Percentiles rank a stretch among this genome's conserved stretches.
These are phyloP conservation scores for Hypocryptadius cinnamomeus DNA, from an alignment of 2,113 vertebrate genomes.

Conservation along the genomic window DNA sequence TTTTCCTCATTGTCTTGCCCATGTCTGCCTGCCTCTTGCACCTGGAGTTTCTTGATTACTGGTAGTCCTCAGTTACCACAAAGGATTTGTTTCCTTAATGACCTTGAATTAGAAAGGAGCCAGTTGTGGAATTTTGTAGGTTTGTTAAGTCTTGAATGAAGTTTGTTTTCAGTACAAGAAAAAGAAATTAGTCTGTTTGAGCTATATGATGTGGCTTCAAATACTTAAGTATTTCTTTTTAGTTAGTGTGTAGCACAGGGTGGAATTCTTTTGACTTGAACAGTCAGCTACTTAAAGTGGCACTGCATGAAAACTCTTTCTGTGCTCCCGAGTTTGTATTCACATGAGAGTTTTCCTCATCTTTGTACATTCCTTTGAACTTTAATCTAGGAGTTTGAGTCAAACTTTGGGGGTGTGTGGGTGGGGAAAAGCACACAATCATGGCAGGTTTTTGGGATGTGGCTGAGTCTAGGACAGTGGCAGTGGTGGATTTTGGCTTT, in stretches of 20 bases:
- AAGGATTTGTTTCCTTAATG: background rate
- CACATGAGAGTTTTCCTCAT: background rate
- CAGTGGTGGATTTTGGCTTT: background rate
- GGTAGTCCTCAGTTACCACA: background rate
- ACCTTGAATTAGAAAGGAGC: background rate
- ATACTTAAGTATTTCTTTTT: background rate
- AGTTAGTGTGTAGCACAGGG: background rate
- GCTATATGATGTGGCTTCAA: background rate
- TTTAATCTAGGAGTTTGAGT: background rate
- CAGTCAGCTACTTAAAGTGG: background rate
- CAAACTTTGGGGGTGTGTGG: background rate
- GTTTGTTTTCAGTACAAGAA: background rate
- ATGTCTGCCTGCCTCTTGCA: background rate
- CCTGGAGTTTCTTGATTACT: background rate
- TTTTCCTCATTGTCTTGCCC: background rate
- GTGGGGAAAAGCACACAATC: background rate
- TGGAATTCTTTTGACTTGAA: background rate
- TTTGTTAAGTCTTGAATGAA: background rate
- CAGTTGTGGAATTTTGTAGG: background rate
- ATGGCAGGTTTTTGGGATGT: background rate
- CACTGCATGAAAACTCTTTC: background rate
- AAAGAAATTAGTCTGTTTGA: background rate
- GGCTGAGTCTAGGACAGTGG: background rate
- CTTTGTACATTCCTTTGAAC: background rate
- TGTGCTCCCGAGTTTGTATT: background rate